These are phyloP conservation scores for Sialia sialis DNA, from an alignment of 2,113 vertebrate genomes.

Conservation along the genomic window DNA sequence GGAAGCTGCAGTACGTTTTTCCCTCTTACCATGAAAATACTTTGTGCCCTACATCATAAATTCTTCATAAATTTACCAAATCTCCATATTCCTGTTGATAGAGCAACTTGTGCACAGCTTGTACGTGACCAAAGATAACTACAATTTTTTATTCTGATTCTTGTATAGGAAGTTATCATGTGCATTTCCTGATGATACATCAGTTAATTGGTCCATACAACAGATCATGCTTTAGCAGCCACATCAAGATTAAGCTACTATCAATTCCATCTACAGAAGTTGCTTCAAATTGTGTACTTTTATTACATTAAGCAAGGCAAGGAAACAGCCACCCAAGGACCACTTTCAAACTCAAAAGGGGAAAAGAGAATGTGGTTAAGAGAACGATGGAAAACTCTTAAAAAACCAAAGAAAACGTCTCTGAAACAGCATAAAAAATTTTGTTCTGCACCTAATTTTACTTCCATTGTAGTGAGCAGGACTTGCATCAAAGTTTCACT, in stretches of 20 bases:
- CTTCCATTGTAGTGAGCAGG: not conserved
- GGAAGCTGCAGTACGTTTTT: not conserved
- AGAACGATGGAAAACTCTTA: not conserved
- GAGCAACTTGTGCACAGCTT: not conserved
- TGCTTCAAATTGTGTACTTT: not conserved
- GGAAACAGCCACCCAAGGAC: not conserved
- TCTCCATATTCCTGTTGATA: not conserved
- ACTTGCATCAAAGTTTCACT: not conserved
- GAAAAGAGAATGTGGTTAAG: not conserved
- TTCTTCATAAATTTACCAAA: not conserved
- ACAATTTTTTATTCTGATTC: not conserved
- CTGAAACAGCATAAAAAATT: not conserved
- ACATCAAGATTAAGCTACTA: not conserved
- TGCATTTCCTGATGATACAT: not conserved
- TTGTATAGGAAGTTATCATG: not conserved
- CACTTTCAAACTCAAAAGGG: not conserved
- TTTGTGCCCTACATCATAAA: not conserved
- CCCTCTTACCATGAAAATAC: not conserved
- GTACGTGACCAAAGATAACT: not conserved
- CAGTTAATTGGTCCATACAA: not conserved
- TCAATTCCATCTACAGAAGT: not conserved
- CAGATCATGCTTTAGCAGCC: not conserved
- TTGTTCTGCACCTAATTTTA: not conserved
- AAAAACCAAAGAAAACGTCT: not conserved
- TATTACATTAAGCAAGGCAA: not conserved